Evolutionary conservation across 23 tunicate genomes (phyloP).

Genomic region (Ciona savignyi): DNA sequence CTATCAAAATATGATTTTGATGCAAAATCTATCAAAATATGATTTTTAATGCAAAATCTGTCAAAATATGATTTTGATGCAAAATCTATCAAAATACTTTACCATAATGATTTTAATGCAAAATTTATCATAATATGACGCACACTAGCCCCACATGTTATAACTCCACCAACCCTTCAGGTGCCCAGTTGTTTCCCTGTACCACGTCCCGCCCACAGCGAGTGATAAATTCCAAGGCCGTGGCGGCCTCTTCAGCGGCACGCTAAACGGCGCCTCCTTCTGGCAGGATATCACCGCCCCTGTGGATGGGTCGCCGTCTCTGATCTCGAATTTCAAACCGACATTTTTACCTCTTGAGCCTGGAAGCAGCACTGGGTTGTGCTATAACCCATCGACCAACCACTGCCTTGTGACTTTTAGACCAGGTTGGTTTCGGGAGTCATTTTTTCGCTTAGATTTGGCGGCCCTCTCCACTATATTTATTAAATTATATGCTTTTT

Average conservation of each 20-base stretch:
- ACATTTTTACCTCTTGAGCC: conserved; percentile 53
- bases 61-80: too few relatives aligned
- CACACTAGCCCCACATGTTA: too few relatives aligned
- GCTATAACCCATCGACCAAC: conserved; percentile 29
- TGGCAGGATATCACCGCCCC: conserved; percentile 41
- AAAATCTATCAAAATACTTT: too few relatives aligned
- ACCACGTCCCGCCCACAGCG: conserved; percentile 67
- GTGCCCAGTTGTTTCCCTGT: conserved; percentile 77
- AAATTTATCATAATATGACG: too few relatives aligned
- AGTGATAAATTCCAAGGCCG: conserved; percentile 30
- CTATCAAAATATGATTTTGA: too few relatives aligned
- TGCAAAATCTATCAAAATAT: too few relatives aligned
- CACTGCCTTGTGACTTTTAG: conserved; percentile 66
- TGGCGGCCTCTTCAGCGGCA: conserved; percentile 62
- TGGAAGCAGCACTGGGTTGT: conserved; percentile 67
- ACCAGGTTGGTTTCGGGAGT: conserved; percentile 67
- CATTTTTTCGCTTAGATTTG: too few relatives aligned
- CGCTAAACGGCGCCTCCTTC: conserved; percentile 62
- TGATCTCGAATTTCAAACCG: conserved; percentile 48
- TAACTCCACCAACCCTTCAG: conserved; percentile 8
- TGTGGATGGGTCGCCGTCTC: not conserved
- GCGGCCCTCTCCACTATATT: too few relatives aligned
- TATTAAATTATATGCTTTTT: too few relatives aligned
- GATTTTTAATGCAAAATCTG: too few relatives aligned
- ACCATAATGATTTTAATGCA: too few relatives aligned